Evolutionary conservation across 2,797 vertebrate species (phyloP), one percentile per base, ranked within the genome.

Genomic region (Molothrus ater): DNA sequence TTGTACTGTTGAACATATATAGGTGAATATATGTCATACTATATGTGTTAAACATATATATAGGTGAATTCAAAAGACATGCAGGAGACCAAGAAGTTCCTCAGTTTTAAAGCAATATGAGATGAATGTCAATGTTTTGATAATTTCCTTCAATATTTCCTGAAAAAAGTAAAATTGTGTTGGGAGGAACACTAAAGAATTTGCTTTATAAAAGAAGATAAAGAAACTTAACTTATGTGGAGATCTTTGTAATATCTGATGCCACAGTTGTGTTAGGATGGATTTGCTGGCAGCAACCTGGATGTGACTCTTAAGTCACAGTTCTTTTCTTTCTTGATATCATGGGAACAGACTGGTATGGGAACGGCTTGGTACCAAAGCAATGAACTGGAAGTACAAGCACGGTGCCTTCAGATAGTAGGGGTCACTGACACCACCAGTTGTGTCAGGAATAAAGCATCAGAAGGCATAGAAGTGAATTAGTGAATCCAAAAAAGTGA

Each of bases 351-450:
- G 50, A 53, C 53, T 53, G 28, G 28, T 53, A 70, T 25, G 34
- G 69, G 72, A 92, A 63, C 10, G 84, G 68, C 72, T 21, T n/a
- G 26, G 60, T 70, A 79, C 56, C 59, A 80, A 93, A 87, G 68
- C 51, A 80, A 40, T 70, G 78, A 86, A 70, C 59, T 92, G 66
- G 43, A 87, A 89, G 84, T 51, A 91, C 11, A 66, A 91, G 31
- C 40, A 60, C 1, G 5, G 73, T 0, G 26, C 40, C 50, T 81
- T 92, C 68, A 82, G 80, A 78, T 70, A 70, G 51, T 8, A 59
- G 26, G 80, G 71, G 63, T 88, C 86, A 81, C 50, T 75, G 36
- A 80, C 13, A 83, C 29, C 57, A 88, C 17, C 66, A 78, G 10
- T 9, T 7, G 3, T 81, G 54, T 36, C 73, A 88, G 47, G 34